phyloP scores from a whole-genome alignment of 2,888 invertebrate species.

The Chrysolina oricalcia region DNA sequence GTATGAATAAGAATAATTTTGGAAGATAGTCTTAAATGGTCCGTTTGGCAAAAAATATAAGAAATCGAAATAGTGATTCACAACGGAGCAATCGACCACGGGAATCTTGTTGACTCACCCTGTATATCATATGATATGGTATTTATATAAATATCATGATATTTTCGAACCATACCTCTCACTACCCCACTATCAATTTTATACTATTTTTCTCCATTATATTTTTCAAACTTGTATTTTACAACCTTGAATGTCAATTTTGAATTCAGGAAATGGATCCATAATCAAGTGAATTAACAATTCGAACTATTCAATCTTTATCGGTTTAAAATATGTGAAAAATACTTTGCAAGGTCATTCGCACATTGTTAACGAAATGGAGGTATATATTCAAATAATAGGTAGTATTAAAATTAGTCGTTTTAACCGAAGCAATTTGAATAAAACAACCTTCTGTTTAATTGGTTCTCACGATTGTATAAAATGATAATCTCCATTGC shows the following conservation, averaged over 20 bases:
- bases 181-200: neutral
- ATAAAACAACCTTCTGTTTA: slow-evolving; percentile 17
- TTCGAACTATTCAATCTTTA: neutral
- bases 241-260: slow-evolving; percentile 22
- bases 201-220: neutral
- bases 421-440: slow-evolving; percentile 8
- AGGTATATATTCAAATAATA: slow-evolving; percentile 18
- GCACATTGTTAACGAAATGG: slow-evolving; percentile 14
- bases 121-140: too few species aligned
- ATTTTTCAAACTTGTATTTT: too few species aligned
- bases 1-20: too few species aligned
- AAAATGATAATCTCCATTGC: neutral
- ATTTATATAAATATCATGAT: too few species aligned
- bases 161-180: too few species aligned
- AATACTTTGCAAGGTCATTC: slow-evolving; percentile 4
- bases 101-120: too few species aligned
- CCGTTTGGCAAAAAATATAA: too few species aligned
- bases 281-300: slow-evolving; percentile 10
- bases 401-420: neutral
- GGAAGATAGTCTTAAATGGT: too few species aligned
- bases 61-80: too few species aligned
- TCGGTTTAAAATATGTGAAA: neutral
- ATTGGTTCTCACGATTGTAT: slow-evolving; percentile 2
- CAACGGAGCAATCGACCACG: too few species aligned
- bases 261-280: slow-evolving; percentile 34